Conservation (phyloP, 2,797 vertebrate species). For the Falco naumanni region DNA sequence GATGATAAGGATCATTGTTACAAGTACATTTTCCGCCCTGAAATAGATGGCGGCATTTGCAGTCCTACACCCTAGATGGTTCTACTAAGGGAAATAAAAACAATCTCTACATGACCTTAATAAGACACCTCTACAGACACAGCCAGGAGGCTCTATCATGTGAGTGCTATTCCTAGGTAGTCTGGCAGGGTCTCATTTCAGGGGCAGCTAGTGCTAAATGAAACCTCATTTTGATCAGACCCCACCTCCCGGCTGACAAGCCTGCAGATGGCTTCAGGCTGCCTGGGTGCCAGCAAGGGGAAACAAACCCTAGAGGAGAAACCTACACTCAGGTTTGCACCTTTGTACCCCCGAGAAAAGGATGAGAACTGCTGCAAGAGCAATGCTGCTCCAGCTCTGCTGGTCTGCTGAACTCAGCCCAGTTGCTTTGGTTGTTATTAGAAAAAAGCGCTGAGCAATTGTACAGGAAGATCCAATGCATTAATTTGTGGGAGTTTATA, state of each 20-base stretch:
- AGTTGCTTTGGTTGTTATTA: background rate
- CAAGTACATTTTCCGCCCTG: background rate
- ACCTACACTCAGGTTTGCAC: background rate
- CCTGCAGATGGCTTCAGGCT: background rate
- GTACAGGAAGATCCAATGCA: background rate
- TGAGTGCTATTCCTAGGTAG: background rate
- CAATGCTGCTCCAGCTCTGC: background rate
- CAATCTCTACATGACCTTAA: background rate
- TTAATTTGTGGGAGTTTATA: background rate
- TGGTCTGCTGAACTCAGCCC: background rate
- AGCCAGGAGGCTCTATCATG: background rate
- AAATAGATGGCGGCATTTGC: background rate
- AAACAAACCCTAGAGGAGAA: background rate
- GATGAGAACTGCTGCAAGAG: background rate
- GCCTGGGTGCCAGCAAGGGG: background rate
- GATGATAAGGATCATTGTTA: background rate
- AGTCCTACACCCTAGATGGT: background rate
- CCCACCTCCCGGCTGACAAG: background rate
- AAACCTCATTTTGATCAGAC: background rate
- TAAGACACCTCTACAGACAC: background rate
- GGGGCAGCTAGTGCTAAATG: background rate
- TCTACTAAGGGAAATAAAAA: background rate
- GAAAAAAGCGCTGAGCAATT: background rate
- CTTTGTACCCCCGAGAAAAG: background rate
- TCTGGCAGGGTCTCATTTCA: background rate